Evolutionary conservation across 2,888 invertebrate species (phyloP).

Genomic region (Minunthozetes semirufus): DNA sequence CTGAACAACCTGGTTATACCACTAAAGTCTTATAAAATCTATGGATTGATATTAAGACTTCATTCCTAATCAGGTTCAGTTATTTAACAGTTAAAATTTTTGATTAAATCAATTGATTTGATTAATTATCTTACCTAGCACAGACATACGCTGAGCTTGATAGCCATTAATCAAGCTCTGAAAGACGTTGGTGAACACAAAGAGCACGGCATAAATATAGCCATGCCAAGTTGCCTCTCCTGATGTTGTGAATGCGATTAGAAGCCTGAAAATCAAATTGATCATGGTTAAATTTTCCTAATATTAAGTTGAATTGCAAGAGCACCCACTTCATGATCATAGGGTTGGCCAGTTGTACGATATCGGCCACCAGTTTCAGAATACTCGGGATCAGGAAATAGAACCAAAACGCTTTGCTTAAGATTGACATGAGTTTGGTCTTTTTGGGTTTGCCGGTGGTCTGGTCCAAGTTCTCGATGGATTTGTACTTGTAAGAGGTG

Average conservation of each 20-base stretch:
- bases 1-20: too few relatives aligned
- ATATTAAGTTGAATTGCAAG: background rate
- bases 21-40: too few relatives aligned
- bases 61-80: too few relatives aligned
- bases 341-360: constrained; percentile 50
- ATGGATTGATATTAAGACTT: too few relatives aligned
- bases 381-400: constrained; percentile 46
- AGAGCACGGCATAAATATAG: constrained; percentile 66
- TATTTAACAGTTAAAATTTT: too few relatives aligned
- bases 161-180: constrained; percentile 80
- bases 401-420: constrained; percentile 38
- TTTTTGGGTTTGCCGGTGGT: background rate
- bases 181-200: constrained; percentile 66
- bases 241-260: constrained; percentile 51
- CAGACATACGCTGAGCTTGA: constrained; percentile 78
- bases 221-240: constrained; percentile 71
- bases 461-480: background rate
- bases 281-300: too few relatives aligned
- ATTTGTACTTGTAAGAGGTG: background rate
- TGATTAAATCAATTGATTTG: too few relatives aligned
- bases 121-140: background rate
- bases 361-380: constrained; percentile 49
- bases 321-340: constrained; percentile 45
- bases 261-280: constrained; percentile 30
- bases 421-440: constrained; percentile 25